phyloP scores from a whole-genome alignment of 2,113 vertebrate species.

The Barbus barbus region DNA sequence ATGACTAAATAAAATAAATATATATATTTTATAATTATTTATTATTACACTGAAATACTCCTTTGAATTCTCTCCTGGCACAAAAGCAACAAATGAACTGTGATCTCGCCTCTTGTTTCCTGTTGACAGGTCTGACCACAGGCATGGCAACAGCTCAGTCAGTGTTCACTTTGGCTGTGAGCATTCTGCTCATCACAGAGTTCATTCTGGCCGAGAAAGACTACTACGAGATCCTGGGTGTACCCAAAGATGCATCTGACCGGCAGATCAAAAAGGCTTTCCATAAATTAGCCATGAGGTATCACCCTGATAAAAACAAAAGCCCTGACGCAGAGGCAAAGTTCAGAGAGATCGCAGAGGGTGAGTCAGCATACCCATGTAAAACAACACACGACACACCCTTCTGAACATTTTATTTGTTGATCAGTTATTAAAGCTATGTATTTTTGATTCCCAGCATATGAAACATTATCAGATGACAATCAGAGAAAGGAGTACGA shows the following conservation, averaged over 20 bases:
- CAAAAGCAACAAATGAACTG: not conserved
- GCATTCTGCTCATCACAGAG: slow-evolving; percentile 92
- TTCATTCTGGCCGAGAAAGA: slow-evolving; percentile 89
- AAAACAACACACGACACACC: not conserved
- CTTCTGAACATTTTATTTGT: not conserved
- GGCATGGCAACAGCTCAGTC: slow-evolving; percentile 87
- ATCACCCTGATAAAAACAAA: slow-evolving; percentile 97
- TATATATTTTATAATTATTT: too few relatives aligned
- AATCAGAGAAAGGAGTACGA: slow-evolving; percentile 88
- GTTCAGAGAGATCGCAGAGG: slow-evolving; percentile 96
- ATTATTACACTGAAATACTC: not conserved
- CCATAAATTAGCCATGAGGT: slow-evolving; percentile 93
- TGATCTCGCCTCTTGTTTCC: slow-evolving; percentile 33
- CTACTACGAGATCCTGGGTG: slow-evolving; percentile 93
- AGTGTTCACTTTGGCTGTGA: slow-evolving; percentile 84
- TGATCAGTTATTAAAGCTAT: not conserved
- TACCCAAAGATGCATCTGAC: slow-evolving; percentile 89
- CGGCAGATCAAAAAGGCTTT: slow-evolving; percentile 97
- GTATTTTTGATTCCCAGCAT: slow-evolving; percentile 76
- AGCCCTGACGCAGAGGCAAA: slow-evolving; percentile 89
- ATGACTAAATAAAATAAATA: too few relatives aligned
- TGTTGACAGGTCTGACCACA: slow-evolving; percentile 62
- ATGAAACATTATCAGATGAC: slow-evolving; percentile 91
- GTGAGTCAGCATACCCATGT: slow-evolving; percentile 65
- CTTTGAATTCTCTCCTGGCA: not conserved